Percentiles rank a stretch among this genome's conserved stretches.
These are phyloP conservation scores for Parnassius glacialis DNA, from an alignment of 2,888 invertebrate species.

Conservation along the genomic window DNA sequence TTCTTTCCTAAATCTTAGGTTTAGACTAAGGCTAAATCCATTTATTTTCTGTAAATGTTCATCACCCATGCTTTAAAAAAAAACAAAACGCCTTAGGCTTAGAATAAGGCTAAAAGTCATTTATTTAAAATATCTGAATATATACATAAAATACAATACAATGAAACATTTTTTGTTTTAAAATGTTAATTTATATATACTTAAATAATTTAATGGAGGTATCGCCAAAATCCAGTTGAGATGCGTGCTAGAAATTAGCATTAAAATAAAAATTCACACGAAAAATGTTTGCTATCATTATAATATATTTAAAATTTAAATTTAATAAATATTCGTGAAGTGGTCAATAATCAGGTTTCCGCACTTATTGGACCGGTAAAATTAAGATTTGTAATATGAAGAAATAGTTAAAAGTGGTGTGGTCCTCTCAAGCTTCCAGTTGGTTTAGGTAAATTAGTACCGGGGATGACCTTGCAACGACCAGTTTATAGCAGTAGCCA, in stretches of 20 bases:
- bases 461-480: conserved; percentile 17
- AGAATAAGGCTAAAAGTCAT: too few relatives aligned
- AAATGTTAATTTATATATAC: too few relatives aligned
- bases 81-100: too few relatives aligned
- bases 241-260: not conserved
- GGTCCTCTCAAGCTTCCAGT: not conserved
- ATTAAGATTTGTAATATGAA: conserved; percentile 4
- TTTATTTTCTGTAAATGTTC: too few relatives aligned
- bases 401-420: conserved; percentile 4
- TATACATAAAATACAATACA: too few relatives aligned
- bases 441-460: conserved; percentile 12
- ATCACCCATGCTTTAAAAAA: too few relatives aligned
- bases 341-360: conserved; percentile 6
- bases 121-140: too few relatives aligned
- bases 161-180: too few relatives aligned
- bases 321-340: conserved; percentile 10
- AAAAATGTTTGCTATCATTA: conserved; percentile 6
- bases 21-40: too few relatives aligned
- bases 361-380: conserved; percentile 3
- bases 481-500: not conserved
- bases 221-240: not conserved
- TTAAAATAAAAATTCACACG: conserved; percentile 1
- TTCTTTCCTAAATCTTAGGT: too few relatives aligned
- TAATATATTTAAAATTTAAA: conserved; percentile 11
- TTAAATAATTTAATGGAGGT: not conserved